A percentile compares a stretch with the other conserved stretches of the same genome.
These are phyloP conservation scores for Xenopus tropicalis DNA, from an alignment of 2,113 vertebrate species.

Conservation along the genomic window UCB_Xtro_10.0 CM004449.2:101900001-101900500, in stretches of 20 bases:
- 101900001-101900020: no score
- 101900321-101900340: conserved; percentile 12
- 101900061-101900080: no score
- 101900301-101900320: not conserved
- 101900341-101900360: conserved; percentile 20
- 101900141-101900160: no score
- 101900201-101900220: not conserved
- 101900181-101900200: not conserved
- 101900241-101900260: conserved; percentile 22
- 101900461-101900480: conserved; percentile 20
- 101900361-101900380: conserved; percentile 29
- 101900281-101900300: conserved; percentile 15
- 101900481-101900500: not conserved
- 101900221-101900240: conserved; percentile 28
- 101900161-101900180: no score
- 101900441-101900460: not conserved
- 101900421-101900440: conserved; percentile 4
- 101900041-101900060: no score
- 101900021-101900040: no score
- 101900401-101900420: conserved; percentile 20
- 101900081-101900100: no score
- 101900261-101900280: conserved; percentile 10
- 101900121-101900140: no score
- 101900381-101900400: conserved; percentile 6
- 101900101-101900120: no score